Evolutionary conservation across 2,797 vertebrate genomes (phyloP).

Genomic region (Chaetodon trifasciatus): DNA sequence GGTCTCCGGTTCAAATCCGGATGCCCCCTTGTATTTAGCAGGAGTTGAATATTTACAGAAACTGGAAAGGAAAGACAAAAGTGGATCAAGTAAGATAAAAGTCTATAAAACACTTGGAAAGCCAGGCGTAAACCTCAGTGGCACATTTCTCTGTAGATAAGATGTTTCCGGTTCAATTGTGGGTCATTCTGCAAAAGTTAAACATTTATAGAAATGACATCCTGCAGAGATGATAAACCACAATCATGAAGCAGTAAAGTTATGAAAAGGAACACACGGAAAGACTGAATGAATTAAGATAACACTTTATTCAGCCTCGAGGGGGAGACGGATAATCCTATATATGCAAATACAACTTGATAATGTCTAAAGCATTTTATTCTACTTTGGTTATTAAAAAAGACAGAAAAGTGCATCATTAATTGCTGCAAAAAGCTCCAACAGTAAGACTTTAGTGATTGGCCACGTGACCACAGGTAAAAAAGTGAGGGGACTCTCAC

Average conservation of each 20-base stretch:
- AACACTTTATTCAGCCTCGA: neutral
- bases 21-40: slow-evolving; percentile 70
- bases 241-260: too few species aligned
- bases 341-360: neutral
- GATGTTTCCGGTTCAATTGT: slow-evolving; percentile 57
- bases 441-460: neutral
- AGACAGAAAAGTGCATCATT: neutral
- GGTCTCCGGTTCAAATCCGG: slow-evolving; percentile 77
- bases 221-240: neutral
- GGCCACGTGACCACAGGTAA: slow-evolving; percentile 21
- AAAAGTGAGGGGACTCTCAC: slow-evolving; percentile 14
- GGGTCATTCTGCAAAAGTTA: neutral
- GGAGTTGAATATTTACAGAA: neutral
- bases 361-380: neutral
- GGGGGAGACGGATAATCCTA: neutral
- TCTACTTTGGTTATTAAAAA: neutral
- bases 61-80: too few species aligned
- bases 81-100: too few species aligned
- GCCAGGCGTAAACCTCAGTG: slow-evolving; percentile 82
- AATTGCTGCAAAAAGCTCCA: neutral
- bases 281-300: too few species aligned
- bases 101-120: neutral
- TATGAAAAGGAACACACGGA: neutral
- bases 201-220: neutral
- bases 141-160: slow-evolving; percentile 51